Conservation (phyloP, 2,888 invertebrate species). For the Eutolmus rufibarbis region DNA sequence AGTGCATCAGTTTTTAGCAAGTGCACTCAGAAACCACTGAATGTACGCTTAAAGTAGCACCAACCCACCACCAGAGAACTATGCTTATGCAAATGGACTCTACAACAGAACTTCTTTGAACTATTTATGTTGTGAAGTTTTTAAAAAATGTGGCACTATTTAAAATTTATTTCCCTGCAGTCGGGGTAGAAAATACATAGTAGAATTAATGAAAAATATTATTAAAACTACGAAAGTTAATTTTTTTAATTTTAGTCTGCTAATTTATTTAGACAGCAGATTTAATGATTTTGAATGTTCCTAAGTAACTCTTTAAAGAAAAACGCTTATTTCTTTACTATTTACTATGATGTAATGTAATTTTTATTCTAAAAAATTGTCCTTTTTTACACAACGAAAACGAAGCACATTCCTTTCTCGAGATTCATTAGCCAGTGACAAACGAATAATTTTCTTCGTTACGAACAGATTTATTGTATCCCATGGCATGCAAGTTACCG, state of each 20-base stretch:
- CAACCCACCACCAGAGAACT: neutral
- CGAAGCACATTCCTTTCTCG: neutral
- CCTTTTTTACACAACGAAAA: neutral
- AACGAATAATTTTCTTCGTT: neutral
- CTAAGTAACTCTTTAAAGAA: too few species aligned
- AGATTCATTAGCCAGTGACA: neutral
- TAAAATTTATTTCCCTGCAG: neutral
- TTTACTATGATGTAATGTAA: neutral
- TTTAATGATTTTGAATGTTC: too few species aligned
- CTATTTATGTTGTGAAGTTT: neutral
- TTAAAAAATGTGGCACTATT: neutral
- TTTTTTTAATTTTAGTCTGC: too few species aligned
- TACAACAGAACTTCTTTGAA: neutral
- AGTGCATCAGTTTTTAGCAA: neutral
- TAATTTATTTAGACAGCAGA: too few species aligned
- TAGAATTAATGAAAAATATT: neutral
- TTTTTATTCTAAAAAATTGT: neutral
- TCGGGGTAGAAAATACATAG: too few species aligned
- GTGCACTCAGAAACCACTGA: neutral
- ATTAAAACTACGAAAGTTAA: too few species aligned
- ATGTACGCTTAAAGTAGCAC: neutral
- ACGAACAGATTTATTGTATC: neutral
- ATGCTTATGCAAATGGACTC: neutral
- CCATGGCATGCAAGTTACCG: neutral
- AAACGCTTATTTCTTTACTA: neutral